Percentiles rank a stretch among this genome's conserved stretches.
These are phyloP conservation scores for Lacanobia wlatinum DNA, from an alignment of 2,888 invertebrate genomes.

Conservation along the genomic window DNA sequence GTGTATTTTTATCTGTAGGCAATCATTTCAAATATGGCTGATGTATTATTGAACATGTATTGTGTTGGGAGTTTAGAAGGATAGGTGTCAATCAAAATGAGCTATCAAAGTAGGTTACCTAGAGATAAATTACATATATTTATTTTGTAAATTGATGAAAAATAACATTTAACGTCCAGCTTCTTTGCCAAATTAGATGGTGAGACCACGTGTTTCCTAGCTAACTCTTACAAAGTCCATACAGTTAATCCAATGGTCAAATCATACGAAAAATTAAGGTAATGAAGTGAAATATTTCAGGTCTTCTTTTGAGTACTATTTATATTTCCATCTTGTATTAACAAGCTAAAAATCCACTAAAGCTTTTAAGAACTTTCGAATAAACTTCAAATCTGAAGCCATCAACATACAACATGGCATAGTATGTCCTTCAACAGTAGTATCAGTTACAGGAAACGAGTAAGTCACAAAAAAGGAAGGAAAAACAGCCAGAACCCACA, in stretches of 20 bases:
- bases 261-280: not conserved
- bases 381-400: not conserved
- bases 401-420: not conserved
- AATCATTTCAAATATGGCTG: conserved; percentile 3
- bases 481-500: conserved; percentile 7
- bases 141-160: not conserved
- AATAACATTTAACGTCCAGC: not conserved
- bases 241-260: not conserved
- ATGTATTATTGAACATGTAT: conserved; percentile 18
- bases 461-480: conserved; percentile 18
- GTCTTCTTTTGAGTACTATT: too few species aligned
- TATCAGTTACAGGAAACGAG: conserved; percentile 31
- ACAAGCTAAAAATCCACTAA: not conserved
- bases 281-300: too few species aligned
- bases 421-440: conserved; percentile 22
- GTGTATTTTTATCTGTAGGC: conserved; percentile 50
- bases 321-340: not conserved
- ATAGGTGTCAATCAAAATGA: not conserved
- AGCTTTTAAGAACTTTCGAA: not conserved
- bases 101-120: not conserved
- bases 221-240: not conserved
- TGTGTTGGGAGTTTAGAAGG: not conserved
- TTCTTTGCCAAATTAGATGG: not conserved
- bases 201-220: not conserved
- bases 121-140: not conserved